Percentiles rank a stretch among this genome's conserved stretches.
phyloP scores from a whole-genome alignment of 1,140 invertebrate genomes.

The Zaprionus ghesquierei region DNA sequence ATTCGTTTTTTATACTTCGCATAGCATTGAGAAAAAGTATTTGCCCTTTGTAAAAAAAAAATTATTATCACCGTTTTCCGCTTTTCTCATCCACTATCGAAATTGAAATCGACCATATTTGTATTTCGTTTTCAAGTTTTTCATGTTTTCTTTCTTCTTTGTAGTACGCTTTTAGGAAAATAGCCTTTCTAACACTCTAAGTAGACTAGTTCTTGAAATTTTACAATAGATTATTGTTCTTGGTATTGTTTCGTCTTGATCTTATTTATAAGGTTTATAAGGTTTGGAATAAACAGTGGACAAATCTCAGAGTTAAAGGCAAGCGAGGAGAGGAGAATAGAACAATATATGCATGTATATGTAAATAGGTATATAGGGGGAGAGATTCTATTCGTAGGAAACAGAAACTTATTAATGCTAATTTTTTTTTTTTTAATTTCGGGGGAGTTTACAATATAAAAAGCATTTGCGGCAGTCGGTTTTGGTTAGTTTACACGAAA shows the following conservation, averaged over 20 bases:
- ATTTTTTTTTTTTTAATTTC: no score
- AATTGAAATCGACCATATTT: conserved; percentile 63
- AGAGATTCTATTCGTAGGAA: background rate
- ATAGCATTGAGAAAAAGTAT: conserved; percentile 45
- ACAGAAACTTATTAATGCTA: background rate
- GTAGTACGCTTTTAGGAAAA: conserved; percentile 73
- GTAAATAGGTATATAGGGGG: background rate
- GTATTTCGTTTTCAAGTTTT: conserved; percentile 32
- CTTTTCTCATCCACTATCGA: conserved; percentile 40
- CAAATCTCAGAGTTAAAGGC: conserved; percentile 55
- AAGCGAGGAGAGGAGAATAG: conserved; percentile 17
- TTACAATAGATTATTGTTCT: conserved; percentile 81
- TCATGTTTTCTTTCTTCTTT: conserved; percentile 5
- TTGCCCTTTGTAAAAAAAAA: conserved; percentile 45
- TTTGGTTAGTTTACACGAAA: conserved; percentile 52
- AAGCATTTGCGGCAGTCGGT: conserved; percentile 70
- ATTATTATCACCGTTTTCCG: conserved; percentile 48
- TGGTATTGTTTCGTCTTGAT: conserved; percentile 67
- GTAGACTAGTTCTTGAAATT: conserved; percentile 73
- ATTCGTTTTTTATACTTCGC: conserved; percentile 52
- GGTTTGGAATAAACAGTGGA: conserved; percentile 45
- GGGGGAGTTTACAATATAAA: conserved; percentile 41
- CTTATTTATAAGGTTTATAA: conserved; percentile 58
- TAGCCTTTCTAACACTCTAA: conserved; percentile 74
- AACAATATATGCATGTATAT: background rate